These are phyloP conservation scores for Scolopax mira DNA, from an alignment of 2,113 vertebrate species.

Conservation along the genomic window DNA sequence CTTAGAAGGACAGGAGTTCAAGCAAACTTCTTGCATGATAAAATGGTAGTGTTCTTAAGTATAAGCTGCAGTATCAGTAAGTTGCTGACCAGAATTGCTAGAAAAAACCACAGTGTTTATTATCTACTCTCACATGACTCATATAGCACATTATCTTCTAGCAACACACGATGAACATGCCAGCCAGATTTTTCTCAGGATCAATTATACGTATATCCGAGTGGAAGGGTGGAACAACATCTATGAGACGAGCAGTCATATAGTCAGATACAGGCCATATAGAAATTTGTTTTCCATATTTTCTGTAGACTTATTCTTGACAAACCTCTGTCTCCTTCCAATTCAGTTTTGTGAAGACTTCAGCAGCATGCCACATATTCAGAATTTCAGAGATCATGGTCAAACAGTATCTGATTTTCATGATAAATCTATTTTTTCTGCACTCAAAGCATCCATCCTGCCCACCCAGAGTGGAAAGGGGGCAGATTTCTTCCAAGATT, in stretches of 20 bases:
- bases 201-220: neutral
- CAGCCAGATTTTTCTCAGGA: neutral
- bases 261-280: neutral
- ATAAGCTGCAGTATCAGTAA: neutral
- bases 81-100: neutral
- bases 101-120: neutral
- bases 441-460: rapidly evolving
- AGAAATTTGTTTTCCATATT: neutral
- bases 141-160: neutral
- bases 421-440: neutral
- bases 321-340: neutral
- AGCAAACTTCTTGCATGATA: neutral
- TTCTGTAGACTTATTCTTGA: neutral
- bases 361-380: neutral
- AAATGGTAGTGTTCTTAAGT: neutral
- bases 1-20: neutral
- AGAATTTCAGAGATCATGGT: neutral
- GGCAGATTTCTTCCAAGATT: neutral
- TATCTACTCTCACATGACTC: neutral
- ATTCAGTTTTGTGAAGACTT: neutral
- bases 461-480: rapidly evolving
- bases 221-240: neutral
- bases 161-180: rapidly evolving
- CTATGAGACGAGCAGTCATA: neutral
- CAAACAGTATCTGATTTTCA: neutral